These are phyloP conservation scores for Hyla sarda DNA, from an alignment of 2,113 vertebrate genomes.

Conservation along the genomic window DNA sequence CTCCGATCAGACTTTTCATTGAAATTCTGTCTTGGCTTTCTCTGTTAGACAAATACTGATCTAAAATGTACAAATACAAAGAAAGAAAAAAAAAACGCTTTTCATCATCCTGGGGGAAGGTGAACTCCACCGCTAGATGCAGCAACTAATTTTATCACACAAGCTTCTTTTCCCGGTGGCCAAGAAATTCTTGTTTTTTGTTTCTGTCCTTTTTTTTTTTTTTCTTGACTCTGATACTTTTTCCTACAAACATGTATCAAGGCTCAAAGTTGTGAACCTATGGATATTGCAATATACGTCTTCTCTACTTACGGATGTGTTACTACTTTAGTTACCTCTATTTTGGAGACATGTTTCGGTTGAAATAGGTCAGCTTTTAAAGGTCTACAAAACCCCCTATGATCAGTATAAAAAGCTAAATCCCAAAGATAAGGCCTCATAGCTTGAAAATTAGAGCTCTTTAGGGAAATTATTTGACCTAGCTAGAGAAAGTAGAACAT, in stretches of 20 bases:
- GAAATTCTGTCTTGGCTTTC: constrained; percentile 38
- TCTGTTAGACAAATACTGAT: constrained; percentile 41
- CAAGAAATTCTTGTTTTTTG: constrained; percentile 27
- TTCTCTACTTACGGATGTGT: too few relatives aligned
- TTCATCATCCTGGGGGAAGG: constrained; percentile 48
- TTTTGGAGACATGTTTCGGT: neutral
- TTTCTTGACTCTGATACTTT: neutral
- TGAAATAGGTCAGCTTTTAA: neutral
- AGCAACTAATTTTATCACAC: constrained; percentile 24
- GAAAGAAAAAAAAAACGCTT: constrained; percentile 20
- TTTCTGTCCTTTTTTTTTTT: neutral
- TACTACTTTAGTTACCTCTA: too few relatives aligned
- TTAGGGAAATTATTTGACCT: neutral
- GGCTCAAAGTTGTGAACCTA: neutral
- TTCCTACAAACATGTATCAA: neutral
- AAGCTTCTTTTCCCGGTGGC: constrained; percentile 17
- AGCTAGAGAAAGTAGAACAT: neutral
- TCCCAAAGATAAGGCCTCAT: too few relatives aligned
- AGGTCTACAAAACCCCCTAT: neutral
- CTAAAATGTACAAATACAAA: constrained; percentile 45
- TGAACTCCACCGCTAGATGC: constrained; percentile 11
- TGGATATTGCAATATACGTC: neutral
- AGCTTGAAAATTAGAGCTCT: neutral
- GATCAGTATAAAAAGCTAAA: too few relatives aligned
- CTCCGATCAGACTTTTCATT: constrained; percentile 34